These are phyloP conservation scores for Lasiurus cinereus DNA, from an alignment of 2,113 vertebrate species.

Conservation along the genomic window DNA sequence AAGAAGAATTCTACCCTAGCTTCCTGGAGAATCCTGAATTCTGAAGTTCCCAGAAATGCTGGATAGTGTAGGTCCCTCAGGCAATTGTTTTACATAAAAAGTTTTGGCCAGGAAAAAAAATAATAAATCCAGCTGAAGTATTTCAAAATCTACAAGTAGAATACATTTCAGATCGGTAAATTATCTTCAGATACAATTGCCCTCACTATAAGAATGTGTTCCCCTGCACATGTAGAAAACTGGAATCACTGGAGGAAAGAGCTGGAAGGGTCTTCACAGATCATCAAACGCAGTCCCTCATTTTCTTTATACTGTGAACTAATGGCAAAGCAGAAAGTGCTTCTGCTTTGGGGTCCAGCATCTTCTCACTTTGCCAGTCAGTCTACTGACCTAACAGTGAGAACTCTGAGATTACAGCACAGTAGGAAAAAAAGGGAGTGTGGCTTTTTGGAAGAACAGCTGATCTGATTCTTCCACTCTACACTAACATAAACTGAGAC, in stretches of 20 bases:
- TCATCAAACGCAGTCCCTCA: not conserved
- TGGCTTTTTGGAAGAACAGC: not conserved
- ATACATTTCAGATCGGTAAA: constrained; percentile 69
- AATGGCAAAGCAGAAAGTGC: not conserved
- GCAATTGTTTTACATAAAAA: constrained; percentile 60
- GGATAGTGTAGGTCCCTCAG: constrained; percentile 11
- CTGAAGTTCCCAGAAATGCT: constrained; percentile 42
- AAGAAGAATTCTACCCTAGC: not conserved
- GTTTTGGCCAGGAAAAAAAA: constrained; percentile 31
- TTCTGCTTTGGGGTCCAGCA: not conserved
- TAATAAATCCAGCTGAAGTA: constrained; percentile 59
- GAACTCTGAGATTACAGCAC: not conserved
- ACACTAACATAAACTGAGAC: not conserved
- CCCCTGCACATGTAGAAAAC: constrained; percentile 33
- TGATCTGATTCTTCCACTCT: not conserved
- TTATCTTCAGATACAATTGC: constrained; percentile 1
- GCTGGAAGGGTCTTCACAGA: constrained; percentile 32
- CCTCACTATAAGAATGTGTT: constrained; percentile 57
- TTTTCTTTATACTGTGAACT: constrained; percentile 5
- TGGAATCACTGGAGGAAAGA: constrained; percentile 12
- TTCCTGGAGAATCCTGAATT: constrained; percentile 15
- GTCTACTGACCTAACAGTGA: not conserved
- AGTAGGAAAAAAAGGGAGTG: too few relatives aligned
- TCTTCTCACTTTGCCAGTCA: not conserved
- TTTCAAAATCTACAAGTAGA: constrained; percentile 68